Evolutionary conservation across 1,140 invertebrate genomes (phyloP), one percentile per base, ranked within the genome.

Genomic region (Sweltsa coloradensis): DNA sequence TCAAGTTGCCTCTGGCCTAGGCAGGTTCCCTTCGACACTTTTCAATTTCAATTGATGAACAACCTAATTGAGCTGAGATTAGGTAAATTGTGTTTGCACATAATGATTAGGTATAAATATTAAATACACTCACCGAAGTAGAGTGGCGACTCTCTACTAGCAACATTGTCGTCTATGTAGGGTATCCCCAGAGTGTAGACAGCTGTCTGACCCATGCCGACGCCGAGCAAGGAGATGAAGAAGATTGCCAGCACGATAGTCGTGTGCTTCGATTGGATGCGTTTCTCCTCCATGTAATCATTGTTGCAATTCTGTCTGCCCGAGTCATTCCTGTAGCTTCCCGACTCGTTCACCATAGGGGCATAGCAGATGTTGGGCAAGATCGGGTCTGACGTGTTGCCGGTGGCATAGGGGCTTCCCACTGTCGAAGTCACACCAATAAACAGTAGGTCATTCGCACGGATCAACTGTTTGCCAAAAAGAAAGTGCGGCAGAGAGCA

Each of bases 151-250:
- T 93, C 88, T 60, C 84, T 77, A 64, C 82, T 89, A 50, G 86
- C 85, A 22, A 93, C 89, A 66, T 93, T 94, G 65, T 94, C 90
- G 56, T 93, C 90, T 37, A 94, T 89, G 59, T 91, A 94, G 1
- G 90, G 89, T 57, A 94, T 93, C 3, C 89, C 89, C n/a, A 93
- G 69, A 3, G 88, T 91, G 51, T 87, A 85, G n/a, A 92, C 86
- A 2, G 89, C 85, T 1, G 89, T 94, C 66, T 92, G 88, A 1
- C 89, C 89, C 63, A 94, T 83, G 24, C 90, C 90, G n/a, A 93
- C 86, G 29, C 86, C 84, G 22, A 94, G 69, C 41, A 93, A 67
- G 47, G 85, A 88, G 34, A 85, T 71, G 62, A 92, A 91, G 64
- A 93, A 87, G 66, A 91, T 89, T 22, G 78, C 78, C 46, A 93